Evolutionary conservation across 2,113 vertebrate genomes (phyloP), one percentile per base, ranked within the genome.

Genomic region (Myotis davidii): DNA sequence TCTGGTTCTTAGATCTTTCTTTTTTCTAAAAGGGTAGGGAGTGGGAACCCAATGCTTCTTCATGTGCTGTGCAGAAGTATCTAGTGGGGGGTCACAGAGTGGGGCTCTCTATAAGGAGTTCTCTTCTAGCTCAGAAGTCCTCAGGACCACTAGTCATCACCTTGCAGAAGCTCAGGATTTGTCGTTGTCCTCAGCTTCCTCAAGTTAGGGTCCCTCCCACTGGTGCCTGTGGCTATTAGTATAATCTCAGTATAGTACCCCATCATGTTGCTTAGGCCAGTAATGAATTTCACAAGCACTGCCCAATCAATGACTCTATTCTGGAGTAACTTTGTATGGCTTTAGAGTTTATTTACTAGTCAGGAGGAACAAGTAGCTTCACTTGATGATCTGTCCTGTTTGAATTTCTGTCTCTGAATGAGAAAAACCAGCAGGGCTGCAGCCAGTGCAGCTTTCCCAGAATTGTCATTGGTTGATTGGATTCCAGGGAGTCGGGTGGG

Each of bases 331-430:
- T 88, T 67, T 9, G 23, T 59, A 45, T 85, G 61, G 9, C 42
- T 89, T 82, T n/a, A 56, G 70, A 14, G 45, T 48, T 87, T 92
- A 34, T 92, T 84, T 78, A 48, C 29, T 56, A 74, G 48, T 77
- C 48, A 74, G 20, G 64, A 88, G 56, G 48, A 54, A 65, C 25
- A 82, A 48, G 74, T 61, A n/a, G 11, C 37, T 88, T 76, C 89
- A 78, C 32, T 34, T 89, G 79, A 39, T 87, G 74, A 67, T 59
- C 77, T 56, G 3, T 90, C 6, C 9, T 67, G 16, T 81, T 81
- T 61, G 56, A 86, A 76, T 85, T 78, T 37, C 79, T 54, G 6
- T 82, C 81, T 89, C 77, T 92, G 92, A 52, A 25, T 90, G 81
- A 95, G n/a, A 88, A 72, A 73, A 94, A 86, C 67, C 21, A 93